Evolutionary conservation across 2,113 vertebrate genomes (phyloP), one percentile per base, ranked within the genome.

Genomic region (Mustela nigripes): DNA sequence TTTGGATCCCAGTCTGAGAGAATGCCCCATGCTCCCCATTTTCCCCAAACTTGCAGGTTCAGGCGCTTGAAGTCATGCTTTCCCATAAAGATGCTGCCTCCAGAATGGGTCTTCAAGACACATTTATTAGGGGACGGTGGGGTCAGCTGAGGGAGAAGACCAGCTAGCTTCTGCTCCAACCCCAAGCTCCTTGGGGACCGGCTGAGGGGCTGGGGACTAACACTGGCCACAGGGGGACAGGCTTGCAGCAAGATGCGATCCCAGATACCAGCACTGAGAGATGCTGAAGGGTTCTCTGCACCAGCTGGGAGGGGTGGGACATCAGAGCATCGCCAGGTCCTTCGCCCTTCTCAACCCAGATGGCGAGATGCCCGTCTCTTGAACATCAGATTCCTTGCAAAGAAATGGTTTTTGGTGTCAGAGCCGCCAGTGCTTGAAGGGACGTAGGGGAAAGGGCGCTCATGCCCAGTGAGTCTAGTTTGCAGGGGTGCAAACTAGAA

Each of bases 301-400:
- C 21, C 31, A 15, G 19, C 31, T 3, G 53, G 4, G 19, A 42
- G 42, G 26, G n/a, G 26, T 8, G 28, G 48, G 26, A 42, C 22
- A 3, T 1, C 0, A 14, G 63, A 9, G 48, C 26, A 0, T 15
- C 18, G 45, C 33, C 67, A 83, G 28, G 9, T 12, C 76, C 5
- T 21, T 67, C 81, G 11, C 16, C 48, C 16, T 78, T 78, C 36
- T 50, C 87, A 24, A 0, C 5, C 33, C 1, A 31, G 67, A 12
- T 1, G 4, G 21, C 8, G n/a, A 14, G 33, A n/a, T 26, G n/a
- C 14, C 0, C n/a, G n/a, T 39, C 73, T 90, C 84, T 62, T 28
- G 39, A 36, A 71, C 4, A 28, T 58, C 12, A 4, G 85, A 65
- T 60, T 63, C 67, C 45, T 36, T 28, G 19, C 19, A 33, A 89